Conservation (phyloP, 2,888 invertebrate species). For the Lepidochitona cinerea region DNA sequence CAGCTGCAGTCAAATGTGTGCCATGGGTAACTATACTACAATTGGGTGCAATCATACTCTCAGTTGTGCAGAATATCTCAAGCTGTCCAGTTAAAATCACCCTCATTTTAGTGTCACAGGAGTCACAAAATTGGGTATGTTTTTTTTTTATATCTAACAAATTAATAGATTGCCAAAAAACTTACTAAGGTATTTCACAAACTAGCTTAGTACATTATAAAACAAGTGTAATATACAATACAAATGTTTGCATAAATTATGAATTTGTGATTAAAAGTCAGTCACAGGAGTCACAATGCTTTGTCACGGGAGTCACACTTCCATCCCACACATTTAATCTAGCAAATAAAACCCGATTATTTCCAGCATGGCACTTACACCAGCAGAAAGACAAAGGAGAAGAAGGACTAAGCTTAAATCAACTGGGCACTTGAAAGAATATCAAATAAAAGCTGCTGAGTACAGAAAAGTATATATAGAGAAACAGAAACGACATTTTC, state of each 20-base stretch:
- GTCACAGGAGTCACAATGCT: not conserved
- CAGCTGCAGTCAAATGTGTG: not conserved
- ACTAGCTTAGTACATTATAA: not conserved
- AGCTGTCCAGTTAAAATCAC: not conserved
- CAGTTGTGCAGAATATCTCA: not conserved
- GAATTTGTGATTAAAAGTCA: not conserved
- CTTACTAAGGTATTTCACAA: not conserved
- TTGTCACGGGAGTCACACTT: not conserved
- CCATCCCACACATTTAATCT: too few species aligned
- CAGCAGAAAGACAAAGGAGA: not conserved
- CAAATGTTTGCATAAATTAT: not conserved
- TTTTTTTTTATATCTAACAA: not conserved
- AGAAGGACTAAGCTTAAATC: not conserved
- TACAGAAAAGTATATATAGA: not conserved
- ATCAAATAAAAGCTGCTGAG: not conserved
- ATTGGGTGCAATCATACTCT: not conserved
- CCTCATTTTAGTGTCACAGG: conserved; percentile 1
- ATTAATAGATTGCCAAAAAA: not conserved
- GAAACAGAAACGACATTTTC: not conserved
- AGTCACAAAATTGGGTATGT: not conserved
- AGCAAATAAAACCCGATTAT: too few species aligned
- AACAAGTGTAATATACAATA: not conserved
- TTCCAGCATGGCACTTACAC: not conserved
- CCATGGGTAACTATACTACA: not conserved
- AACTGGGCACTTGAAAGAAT: not conserved